phyloP scores from a whole-genome alignment of 2,797 vertebrate genomes.

The Odontamblyopus lacepedii region DNA sequence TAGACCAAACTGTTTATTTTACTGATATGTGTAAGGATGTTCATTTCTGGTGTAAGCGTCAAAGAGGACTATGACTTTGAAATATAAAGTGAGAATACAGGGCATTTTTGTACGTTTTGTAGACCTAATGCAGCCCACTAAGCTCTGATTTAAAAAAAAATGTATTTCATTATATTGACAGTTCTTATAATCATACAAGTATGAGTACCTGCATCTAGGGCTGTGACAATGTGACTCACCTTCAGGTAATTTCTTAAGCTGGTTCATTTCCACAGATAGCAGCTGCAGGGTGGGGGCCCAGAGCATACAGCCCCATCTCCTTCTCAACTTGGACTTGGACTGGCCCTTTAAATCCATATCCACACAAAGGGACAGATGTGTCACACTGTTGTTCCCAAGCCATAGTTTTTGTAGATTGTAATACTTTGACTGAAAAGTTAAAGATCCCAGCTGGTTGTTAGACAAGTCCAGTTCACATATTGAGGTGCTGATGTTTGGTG shows the following conservation, averaged over 20 bases:
- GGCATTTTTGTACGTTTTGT: no score
- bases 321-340: conserved; percentile 33
- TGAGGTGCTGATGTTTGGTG: conserved; percentile 44
- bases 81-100: no score
- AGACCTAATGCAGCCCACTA: no score
- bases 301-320: conserved; percentile 36
- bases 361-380: conserved; percentile 72
- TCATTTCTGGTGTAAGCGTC: no score
- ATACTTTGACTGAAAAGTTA: conserved; percentile 44
- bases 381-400: conserved; percentile 82
- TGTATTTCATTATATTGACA: not conserved
- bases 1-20: no score
- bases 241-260: conserved; percentile 76
- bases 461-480: conserved; percentile 73
- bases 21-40: no score
- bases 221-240: conserved; percentile 78
- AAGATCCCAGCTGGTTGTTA: conserved; percentile 64
- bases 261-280: conserved; percentile 82
- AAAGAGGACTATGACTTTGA: no score
- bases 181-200: no score
- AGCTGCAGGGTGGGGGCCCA: conserved; percentile 81
- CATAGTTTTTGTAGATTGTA: conserved; percentile 71
- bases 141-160: not conserved
- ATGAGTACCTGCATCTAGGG: conserved; percentile 1
- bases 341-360: conserved; percentile 15